phyloP scores from a whole-genome alignment of 2,797 vertebrate genomes.

The Labroides dimidiatus region DNA sequence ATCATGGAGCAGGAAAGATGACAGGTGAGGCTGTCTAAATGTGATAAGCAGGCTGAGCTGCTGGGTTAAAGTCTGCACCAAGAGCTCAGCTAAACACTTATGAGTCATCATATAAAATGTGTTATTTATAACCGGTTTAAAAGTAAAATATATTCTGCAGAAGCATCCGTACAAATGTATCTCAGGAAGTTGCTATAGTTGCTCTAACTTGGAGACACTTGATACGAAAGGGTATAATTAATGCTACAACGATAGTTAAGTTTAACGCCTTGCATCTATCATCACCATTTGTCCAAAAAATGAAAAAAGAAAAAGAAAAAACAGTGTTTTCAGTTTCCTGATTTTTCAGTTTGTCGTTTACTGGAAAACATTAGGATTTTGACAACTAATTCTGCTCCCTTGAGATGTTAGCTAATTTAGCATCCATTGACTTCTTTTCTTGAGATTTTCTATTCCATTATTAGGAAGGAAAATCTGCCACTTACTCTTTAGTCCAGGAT shows the following conservation, averaged over 20 bases:
- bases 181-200: slow-evolving; percentile 1
- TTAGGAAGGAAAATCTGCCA: too few relatives aligned
- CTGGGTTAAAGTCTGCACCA: slow-evolving; percentile 19
- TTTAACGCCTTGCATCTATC: neutral
- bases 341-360: too few relatives aligned
- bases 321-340: too few relatives aligned
- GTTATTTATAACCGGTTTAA: slow-evolving; percentile 21
- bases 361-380: too few relatives aligned
- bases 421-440: too few relatives aligned
- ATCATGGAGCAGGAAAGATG: slow-evolving; percentile 29
- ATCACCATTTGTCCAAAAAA: too few relatives aligned
- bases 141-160: slow-evolving; percentile 11
- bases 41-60: slow-evolving; percentile 46
- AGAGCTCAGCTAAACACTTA: slow-evolving; percentile 28
- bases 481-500: too few relatives aligned
- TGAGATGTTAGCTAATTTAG: too few relatives aligned
- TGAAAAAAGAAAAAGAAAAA: too few relatives aligned
- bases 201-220: neutral
- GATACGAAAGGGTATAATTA: neutral
- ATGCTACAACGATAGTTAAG: neutral
- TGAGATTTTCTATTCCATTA: too few relatives aligned
- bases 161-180: slow-evolving; percentile 3
- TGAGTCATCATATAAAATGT: slow-evolving; percentile 35
- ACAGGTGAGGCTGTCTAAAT: slow-evolving; percentile 36
- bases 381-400: too few relatives aligned